Evolutionary conservation across 2,797 vertebrate genomes (phyloP), one percentile per base, ranked within the genome.

Genomic region (Pterois miles): DNA sequence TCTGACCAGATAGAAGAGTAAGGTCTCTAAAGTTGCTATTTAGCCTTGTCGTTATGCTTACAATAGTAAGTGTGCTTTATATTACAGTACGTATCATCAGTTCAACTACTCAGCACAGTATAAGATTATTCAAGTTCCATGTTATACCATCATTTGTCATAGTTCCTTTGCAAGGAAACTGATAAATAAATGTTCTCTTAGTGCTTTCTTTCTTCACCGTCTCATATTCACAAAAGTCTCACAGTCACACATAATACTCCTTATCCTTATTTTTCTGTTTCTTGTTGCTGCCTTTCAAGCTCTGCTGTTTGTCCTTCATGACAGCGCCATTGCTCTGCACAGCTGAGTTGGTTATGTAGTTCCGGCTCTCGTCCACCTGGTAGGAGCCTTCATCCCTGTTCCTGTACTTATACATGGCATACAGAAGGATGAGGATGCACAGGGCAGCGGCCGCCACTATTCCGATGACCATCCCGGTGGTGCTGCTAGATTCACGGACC

Each of bases 371-470:
- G 79, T 99, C 98, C 96, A 99, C 98, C 94, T 99, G 98, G 95
- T 99, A 99, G 95, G 98, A 99, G 93, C 98, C 98, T 94, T 99
- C 98, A 94, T 99, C 98, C 95, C 98, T 98, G 97, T 99, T 99
- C 95, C 98, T 98, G 97, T 99, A 99, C 95, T 99, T 99, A 97
- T 99, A 99, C 98, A 99, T 99, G 97, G 98, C 98, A 18, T 99
- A 99, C 95, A 99, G 97, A 89, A 99, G 98, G 96, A 99, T 99
- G 95, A 99, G 97, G 97, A 99, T 99, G 97, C 98, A 99, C 95
- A 99, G 97, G 93, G 98, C 98, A 4, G 98, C 98, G 92, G 98
- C 98, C 93, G 98, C 98, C 95, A 99, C 98, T 95, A 99, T 99
- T 95, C 98, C 98, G 96, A 99, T 97, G 97, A 99, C 98, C 98